These are phyloP conservation scores for Cyclura pinguis DNA, from an alignment of 2,797 vertebrate genomes.

Conservation along the genomic window DNA sequence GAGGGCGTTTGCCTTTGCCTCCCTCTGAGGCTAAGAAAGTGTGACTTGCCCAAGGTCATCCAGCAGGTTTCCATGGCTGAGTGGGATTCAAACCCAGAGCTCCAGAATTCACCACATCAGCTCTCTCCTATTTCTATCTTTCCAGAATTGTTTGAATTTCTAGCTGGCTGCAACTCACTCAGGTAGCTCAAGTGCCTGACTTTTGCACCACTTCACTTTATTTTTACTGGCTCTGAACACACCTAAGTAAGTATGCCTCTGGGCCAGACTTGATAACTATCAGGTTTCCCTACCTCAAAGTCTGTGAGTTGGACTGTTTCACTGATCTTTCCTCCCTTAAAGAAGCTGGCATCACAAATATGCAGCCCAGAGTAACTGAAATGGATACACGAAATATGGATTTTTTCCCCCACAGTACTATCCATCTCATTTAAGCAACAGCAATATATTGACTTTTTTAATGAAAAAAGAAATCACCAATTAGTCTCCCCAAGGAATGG, in stretches of 20 bases:
- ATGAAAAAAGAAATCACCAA: neutral
- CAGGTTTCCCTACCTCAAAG: neutral
- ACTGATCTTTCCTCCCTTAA: neutral
- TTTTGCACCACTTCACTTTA: neutral
- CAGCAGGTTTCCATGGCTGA: no score
- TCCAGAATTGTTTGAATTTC: neutral
- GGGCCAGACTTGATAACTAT: rapidly evolving
- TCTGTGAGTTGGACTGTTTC: neutral
- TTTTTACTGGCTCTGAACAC: neutral
- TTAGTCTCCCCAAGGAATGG: neutral
- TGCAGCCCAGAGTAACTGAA: neutral
- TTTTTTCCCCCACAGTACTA: neutral
- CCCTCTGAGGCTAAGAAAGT: no score
- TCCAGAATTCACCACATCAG: no score
- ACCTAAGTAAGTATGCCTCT: neutral
- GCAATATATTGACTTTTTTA: neutral
- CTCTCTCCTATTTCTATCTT: neutral
- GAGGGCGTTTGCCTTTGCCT: no score
- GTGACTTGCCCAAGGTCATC: no score
- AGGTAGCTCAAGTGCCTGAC: neutral
- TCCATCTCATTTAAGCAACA: neutral
- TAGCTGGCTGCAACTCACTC: neutral
- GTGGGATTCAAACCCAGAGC: no score
- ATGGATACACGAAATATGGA: neutral
- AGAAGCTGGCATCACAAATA: neutral